Evolutionary conservation across 2,113 vertebrate genomes (phyloP).

Genomic region (Heliornis fulica): DNA sequence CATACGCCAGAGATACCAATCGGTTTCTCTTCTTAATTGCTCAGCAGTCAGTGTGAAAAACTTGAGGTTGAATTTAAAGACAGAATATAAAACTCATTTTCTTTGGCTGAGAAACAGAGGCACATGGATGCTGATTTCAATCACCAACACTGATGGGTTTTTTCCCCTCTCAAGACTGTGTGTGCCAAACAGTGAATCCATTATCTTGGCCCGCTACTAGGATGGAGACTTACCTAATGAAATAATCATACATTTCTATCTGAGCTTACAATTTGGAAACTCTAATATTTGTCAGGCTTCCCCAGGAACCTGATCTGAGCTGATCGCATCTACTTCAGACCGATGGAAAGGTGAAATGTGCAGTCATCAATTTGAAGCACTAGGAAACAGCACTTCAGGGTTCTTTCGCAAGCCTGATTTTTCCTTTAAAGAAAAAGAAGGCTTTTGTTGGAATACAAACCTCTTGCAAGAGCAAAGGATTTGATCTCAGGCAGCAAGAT

Average conservation of each 20-base stretch:
- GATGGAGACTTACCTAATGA: not conserved
- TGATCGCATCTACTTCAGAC: not conserved
- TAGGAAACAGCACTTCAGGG: not conserved
- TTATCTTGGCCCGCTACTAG: not conserved
- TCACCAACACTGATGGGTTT: not conserved
- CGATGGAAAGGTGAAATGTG: not conserved
- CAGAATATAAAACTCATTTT: not conserved
- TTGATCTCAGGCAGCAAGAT: not conserved
- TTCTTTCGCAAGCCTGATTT: not conserved
- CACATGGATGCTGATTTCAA: not conserved
- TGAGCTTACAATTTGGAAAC: not conserved
- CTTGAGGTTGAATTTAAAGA: not conserved
- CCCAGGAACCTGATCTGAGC: not conserved
- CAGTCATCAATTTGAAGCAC: not conserved
- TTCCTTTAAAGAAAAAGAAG: not conserved
- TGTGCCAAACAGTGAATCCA: not conserved
- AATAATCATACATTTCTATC: not conserved
- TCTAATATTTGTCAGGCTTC: not conserved
- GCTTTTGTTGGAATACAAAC: not conserved
- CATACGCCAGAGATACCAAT: not conserved
- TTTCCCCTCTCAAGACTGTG: rapidly evolving
- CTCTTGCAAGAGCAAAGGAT: not conserved
- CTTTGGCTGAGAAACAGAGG: not conserved
- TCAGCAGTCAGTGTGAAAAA: not conserved
- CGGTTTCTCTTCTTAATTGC: not conserved